These are phyloP conservation scores for Saccostrea echinata DNA, from an alignment of 1,140 invertebrate genomes.

Conservation along the genomic window DNA sequence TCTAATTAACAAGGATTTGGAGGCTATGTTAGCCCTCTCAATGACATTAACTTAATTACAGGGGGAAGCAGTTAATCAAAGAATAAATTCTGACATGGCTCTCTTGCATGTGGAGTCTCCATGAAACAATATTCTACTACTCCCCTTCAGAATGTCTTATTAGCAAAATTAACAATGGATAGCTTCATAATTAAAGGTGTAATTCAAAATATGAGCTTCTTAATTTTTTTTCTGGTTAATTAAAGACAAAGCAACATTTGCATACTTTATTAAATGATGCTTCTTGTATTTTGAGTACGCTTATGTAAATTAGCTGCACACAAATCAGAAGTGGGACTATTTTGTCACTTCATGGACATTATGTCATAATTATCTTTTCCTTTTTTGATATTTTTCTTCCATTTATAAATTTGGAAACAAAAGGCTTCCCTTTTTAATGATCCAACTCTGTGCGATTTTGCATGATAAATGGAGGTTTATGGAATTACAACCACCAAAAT, in stretches of 20 bases:
- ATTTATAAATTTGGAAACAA: slow-evolving; percentile 13
- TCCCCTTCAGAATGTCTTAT: background rate
- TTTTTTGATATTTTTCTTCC: background rate
- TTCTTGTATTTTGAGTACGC: too few relatives aligned
- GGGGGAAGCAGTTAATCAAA: background rate
- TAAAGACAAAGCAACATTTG: background rate
- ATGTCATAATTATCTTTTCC: slow-evolving; percentile 2
- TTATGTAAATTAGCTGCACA: background rate
- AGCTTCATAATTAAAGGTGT: background rate
- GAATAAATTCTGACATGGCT: background rate
- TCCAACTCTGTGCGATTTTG: background rate
- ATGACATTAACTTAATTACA: slow-evolving; percentile 23
- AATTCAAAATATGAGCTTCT: background rate
- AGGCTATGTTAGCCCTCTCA: background rate
- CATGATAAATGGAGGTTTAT: slow-evolving; percentile 23
- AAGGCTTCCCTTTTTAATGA: slow-evolving; percentile 22
- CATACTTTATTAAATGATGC: too few relatives aligned
- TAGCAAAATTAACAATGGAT: background rate
- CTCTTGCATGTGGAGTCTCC: slow-evolving; percentile 24
- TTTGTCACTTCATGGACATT: background rate
- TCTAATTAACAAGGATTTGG: background rate
- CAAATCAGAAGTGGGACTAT: background rate
- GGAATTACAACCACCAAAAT: background rate
- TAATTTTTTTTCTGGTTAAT: background rate
- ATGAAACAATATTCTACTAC: background rate